Conservation (phyloP, 1,140 invertebrate species). For the Chelonus insularis region DNA sequence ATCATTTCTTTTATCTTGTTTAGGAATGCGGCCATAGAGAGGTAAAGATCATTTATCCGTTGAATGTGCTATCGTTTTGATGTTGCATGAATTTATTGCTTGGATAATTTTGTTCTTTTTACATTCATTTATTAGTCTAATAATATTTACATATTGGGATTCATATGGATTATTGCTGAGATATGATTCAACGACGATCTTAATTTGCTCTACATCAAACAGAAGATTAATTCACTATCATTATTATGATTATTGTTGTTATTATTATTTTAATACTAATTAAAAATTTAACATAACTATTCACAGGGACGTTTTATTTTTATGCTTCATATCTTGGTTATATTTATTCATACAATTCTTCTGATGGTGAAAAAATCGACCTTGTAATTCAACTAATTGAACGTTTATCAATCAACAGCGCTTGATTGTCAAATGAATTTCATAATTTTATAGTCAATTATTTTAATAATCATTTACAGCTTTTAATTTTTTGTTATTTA, state of each 20-base stretch:
- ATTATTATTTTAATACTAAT: too few species aligned
- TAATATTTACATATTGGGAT: not conserved
- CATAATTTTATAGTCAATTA: too few species aligned
- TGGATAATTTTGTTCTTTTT: slow-evolving; percentile 15
- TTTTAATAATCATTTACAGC: too few species aligned
- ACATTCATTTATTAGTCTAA: slow-evolving; percentile 3
- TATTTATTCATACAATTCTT: not conserved
- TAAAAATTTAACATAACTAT: too few species aligned
- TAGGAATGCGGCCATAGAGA: slow-evolving; percentile 66
- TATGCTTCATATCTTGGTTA: not conserved
- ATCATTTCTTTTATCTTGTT: slow-evolving; percentile 52
- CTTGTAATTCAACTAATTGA: too few species aligned
- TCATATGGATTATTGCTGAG: too few species aligned
- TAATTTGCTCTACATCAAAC: slow-evolving; percentile 58
- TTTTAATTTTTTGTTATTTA: slow-evolving; percentile 33
- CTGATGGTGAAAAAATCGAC: not conserved
- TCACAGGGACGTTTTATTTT: not conserved
- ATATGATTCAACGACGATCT: too few species aligned
- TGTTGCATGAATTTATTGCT: slow-evolving; percentile 16
- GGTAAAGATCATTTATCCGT: slow-evolving; percentile 55
- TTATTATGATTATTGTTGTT: too few species aligned
- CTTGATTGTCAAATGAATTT: too few species aligned
- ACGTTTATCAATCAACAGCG: too few species aligned
- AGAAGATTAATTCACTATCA: not conserved
- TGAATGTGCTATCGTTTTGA: slow-evolving; percentile 26